A percentile compares a stretch with the other conserved stretches of the same genome.
These are phyloP conservation scores for Heliconius ismenius DNA, from an alignment of 2,888 invertebrate species.

Conservation along the genomic window DNA sequence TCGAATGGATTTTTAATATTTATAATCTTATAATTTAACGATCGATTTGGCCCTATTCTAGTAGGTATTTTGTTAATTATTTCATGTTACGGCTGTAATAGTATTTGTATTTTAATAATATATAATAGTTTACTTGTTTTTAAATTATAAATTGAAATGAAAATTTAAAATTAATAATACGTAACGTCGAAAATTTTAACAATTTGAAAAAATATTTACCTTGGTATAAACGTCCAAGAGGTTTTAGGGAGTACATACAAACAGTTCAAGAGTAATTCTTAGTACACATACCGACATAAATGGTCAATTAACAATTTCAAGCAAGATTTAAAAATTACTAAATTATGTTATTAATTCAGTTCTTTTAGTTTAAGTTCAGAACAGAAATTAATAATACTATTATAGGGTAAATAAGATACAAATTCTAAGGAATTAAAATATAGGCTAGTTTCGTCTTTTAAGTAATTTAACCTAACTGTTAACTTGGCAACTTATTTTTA, in stretches of 20 bases:
- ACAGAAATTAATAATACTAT: not conserved
- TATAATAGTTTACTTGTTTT: not conserved
- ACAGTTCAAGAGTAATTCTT: not conserved
- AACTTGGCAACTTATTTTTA: slow-evolving; percentile 29
- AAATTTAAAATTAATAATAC: not conserved
- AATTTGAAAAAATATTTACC: not conserved
- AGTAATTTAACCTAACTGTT: slow-evolving; percentile 29
- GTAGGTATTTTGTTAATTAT: not conserved
- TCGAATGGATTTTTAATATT: slow-evolving; percentile 17
- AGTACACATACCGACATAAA: not conserved
- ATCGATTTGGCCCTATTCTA: not conserved
- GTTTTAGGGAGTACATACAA: not conserved
- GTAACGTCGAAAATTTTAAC: not conserved
- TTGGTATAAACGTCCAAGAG: slow-evolving; percentile 5
- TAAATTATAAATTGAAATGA: not conserved
- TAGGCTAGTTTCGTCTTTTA: slow-evolving; percentile 41
- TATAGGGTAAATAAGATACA: slow-evolving; percentile 14
- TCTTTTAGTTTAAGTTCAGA: not conserved
- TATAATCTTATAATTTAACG: not conserved
- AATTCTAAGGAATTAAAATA: slow-evolving; percentile 49
- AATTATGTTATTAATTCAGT: not conserved
- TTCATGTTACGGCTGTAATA: not conserved
- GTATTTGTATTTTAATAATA: too few relatives aligned
- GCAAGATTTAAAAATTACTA: not conserved
- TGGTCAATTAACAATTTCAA: not conserved